A percentile compares a stretch with the other conserved stretches of the same genome.
Evolutionary conservation across 2,888 invertebrate species (phyloP).

Genomic region (Crepidodera aurea): DNA sequence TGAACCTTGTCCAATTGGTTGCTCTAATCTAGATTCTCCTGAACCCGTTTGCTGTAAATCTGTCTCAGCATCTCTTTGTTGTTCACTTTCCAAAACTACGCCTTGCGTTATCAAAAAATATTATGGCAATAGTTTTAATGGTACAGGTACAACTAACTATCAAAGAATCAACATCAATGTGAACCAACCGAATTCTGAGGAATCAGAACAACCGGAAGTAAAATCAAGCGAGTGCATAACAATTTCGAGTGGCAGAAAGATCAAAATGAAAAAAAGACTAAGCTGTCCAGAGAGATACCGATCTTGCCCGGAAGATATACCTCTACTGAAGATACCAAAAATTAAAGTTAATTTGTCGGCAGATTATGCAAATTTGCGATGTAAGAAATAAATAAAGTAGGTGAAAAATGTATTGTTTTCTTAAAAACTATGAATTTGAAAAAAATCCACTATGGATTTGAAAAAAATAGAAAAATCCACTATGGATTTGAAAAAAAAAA

Average conservation of each 20-base stretch:
- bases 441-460: too few species aligned
- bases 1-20: not conserved
- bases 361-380: too few species aligned
- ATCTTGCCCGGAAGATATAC: too few species aligned
- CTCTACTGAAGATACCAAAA: not conserved
- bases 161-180: conserved; percentile 6
- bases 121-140: not conserved
- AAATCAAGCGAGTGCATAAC: not conserved
- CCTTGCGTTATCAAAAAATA: not conserved
- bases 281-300: not conserved
- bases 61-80: not conserved
- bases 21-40: not conserved
- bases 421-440: too few species aligned
- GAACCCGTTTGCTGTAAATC: not conserved
- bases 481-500: too few species aligned
- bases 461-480: too few species aligned
- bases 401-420: too few species aligned
- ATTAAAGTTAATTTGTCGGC: not conserved
- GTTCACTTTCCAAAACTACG: not conserved
- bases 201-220: not conserved
- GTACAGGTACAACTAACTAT: not conserved
- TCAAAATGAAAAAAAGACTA: not conserved
- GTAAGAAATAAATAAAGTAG: too few species aligned
- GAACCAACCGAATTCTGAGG: not conserved
- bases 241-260: not conserved